A percentile compares a stretch with the other conserved stretches of the same genome.
Evolutionary conservation across 2,888 invertebrate species (phyloP).

Genomic region (Desoria tigrina): DNA sequence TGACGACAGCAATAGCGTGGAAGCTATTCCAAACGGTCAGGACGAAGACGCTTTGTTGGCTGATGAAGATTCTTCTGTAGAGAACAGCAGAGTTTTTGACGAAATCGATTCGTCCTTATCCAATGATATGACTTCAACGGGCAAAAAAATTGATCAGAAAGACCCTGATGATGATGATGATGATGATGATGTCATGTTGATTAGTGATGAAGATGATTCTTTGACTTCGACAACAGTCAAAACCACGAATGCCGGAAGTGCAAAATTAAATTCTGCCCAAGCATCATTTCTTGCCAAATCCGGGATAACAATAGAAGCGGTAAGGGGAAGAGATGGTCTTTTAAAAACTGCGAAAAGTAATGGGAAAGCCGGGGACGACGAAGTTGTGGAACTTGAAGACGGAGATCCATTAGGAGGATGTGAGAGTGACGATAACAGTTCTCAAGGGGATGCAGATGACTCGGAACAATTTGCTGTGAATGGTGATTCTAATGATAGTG

Average conservation of each 20-base stretch:
- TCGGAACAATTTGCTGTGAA: neutral
- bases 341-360: neutral
- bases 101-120: conserved; percentile 41
- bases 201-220: conserved; percentile 34
- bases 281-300: neutral
- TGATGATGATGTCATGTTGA: conserved; percentile 38
- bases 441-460: neutral
- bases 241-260: no score
- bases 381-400: conserved; percentile 51
- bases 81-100: conserved; percentile 7
- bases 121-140: conserved; percentile 19
- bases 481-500: conserved; percentile 8
- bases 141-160: conserved; percentile 50
- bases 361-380: conserved; percentile 35
- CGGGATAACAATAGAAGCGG: conserved; percentile 8
- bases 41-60: conserved; percentile 19
- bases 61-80: conserved; percentile 20
- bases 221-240: no score
- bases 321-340: neutral
- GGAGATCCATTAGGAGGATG: conserved; percentile 50
- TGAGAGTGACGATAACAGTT: conserved; percentile 19
- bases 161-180: conserved; percentile 54
- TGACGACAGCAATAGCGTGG: conserved; percentile 44
- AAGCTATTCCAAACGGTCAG: conserved; percentile 44
- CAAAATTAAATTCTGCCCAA: neutral